Evolutionary conservation across 2,113 vertebrate genomes (phyloP).

Genomic region (western clawed frog (Xenopus tropicalis)): DNA sequence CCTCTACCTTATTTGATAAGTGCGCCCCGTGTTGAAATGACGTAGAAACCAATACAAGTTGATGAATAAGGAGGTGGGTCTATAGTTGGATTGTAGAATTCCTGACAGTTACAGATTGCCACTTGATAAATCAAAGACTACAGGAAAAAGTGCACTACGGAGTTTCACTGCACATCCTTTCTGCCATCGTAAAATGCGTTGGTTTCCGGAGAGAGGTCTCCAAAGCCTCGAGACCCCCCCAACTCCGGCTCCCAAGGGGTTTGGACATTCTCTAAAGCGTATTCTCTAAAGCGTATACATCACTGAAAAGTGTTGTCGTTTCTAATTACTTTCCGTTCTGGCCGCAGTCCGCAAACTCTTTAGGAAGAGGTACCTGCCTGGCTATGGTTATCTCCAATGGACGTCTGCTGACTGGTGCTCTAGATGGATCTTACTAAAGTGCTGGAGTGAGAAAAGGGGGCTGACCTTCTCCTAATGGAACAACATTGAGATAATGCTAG

Average conservation of each 20-base stretch:
- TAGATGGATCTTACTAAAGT: slow-evolving; percentile 16
- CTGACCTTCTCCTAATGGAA: background rate
- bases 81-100: too few relatives aligned
- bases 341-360: background rate
- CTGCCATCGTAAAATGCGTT: too few relatives aligned
- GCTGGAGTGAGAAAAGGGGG: slow-evolving; percentile 12
- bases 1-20: too few relatives aligned
- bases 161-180: too few relatives aligned
- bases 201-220: too few relatives aligned
- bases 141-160: too few relatives aligned
- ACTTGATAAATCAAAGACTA: too few relatives aligned
- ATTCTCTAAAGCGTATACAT: background rate
- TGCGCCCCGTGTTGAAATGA: too few relatives aligned
- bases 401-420: background rate
- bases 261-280: background rate
- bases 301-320: background rate
- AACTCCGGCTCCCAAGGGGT: background rate
- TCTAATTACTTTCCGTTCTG: background rate
- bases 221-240: background rate
- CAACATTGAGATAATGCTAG: background rate
- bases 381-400: background rate
- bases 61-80: too few relatives aligned
- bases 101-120: too few relatives aligned
- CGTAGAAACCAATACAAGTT: too few relatives aligned
- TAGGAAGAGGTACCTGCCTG: background rate